A percentile compares a stretch with the other conserved stretches of the same genome.
Conservation (phyloP, 2,113 vertebrate genomes). For the Trogon surrucura region DNA sequence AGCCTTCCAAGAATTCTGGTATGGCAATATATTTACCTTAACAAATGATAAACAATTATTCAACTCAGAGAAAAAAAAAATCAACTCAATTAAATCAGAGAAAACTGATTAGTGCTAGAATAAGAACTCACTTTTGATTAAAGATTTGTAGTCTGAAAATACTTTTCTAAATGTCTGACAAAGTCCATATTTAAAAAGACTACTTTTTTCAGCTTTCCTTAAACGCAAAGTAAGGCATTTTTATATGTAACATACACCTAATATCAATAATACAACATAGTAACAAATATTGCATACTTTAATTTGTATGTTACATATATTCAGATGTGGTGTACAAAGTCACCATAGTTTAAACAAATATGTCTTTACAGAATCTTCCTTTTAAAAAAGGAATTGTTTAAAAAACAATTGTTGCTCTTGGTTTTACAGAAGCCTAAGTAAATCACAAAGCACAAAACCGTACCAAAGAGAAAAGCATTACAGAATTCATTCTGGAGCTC, state of each 20-base stretch:
- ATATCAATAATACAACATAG: neutral
- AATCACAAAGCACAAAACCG: neutral
- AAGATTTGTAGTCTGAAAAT: neutral
- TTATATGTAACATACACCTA: neutral
- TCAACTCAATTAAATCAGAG: neutral
- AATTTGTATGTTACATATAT: neutral
- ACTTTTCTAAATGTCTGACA: neutral
- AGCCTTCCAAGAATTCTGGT: neutral
- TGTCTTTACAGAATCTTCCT: neutral
- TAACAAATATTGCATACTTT: neutral
- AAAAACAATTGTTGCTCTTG: neutral
- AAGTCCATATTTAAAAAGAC: neutral
- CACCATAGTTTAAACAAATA: neutral
- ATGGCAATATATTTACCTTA: neutral
- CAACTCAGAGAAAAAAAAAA: neutral
- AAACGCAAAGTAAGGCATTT: neutral
- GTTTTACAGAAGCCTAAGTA: neutral
- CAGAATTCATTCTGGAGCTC: neutral
- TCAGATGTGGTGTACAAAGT: neutral
- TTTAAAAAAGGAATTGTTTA: neutral
- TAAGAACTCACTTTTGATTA: neutral
- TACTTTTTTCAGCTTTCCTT: neutral
- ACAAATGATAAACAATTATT: neutral
- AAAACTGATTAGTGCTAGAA: neutral
- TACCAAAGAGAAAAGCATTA: neutral